Evolutionary conservation across 2,797 vertebrate genomes (phyloP).

Genomic region (Phaenicophaeus curvirostris): DNA sequence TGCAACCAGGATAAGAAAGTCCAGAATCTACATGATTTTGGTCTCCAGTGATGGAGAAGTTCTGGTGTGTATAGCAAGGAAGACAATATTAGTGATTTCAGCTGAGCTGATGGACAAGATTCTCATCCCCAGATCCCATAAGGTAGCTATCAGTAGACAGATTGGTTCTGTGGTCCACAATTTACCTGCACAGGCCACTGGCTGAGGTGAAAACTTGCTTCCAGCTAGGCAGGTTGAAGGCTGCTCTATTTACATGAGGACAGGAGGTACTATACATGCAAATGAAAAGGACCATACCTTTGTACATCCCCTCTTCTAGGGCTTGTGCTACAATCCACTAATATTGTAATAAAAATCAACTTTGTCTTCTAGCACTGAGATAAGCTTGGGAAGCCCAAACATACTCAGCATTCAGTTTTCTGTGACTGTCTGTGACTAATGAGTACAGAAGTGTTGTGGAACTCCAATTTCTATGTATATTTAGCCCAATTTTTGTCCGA

Average conservation of each 20-base stretch:
- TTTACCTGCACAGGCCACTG: not conserved
- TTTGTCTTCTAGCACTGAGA: not conserved
- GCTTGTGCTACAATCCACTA: not conserved
- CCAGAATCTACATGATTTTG: fast-evolving
- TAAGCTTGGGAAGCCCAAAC: not conserved
- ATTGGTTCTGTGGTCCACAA: not conserved
- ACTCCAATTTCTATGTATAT: not conserved
- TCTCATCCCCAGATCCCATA: not conserved
- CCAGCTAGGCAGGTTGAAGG: not conserved
- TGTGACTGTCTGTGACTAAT: not conserved
- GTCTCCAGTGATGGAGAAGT: not conserved
- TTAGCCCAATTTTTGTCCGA: not conserved
- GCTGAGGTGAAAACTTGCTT: not conserved
- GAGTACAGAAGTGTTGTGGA: not conserved
- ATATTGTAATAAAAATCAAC: not conserved
- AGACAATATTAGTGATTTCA: not conserved
- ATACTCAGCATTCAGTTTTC: not conserved
- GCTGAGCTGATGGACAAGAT: not conserved
- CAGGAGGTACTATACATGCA: not conserved
- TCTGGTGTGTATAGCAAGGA: not conserved
- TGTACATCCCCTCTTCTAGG: not conserved
- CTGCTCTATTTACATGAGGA: not conserved
- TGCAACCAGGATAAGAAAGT: not conserved
- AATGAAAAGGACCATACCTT: not conserved
- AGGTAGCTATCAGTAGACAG: not conserved